Base-by-base conservation (phyloP, 1,140 invertebrate species). In the Drosophila kikkawai region DNA sequence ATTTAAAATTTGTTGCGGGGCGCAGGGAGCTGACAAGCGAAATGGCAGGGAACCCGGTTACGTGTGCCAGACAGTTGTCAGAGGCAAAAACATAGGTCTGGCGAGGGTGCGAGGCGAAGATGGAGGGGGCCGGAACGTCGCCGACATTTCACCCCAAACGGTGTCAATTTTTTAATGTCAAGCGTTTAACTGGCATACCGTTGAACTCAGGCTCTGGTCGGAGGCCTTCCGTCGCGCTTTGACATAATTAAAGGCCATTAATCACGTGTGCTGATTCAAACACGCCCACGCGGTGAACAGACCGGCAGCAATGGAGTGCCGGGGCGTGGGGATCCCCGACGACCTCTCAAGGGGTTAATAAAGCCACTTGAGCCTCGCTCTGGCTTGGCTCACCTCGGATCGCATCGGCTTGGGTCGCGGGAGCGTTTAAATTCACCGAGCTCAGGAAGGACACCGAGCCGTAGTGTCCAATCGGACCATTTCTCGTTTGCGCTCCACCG, bases 91-190 rank as follows among this genome's bases (percentile, higher is more conserved):
- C 77, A 58, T 73, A 55, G 44, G 26, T 67, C 70, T 41, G 64
- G 32, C 26, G 7, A 29, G 26, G 47, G n/a, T n/a, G 19, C 26
- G 19, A 17, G 22, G 17, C 13, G 26, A 19, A 42, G 45, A 57
- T 41, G 59, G 47, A 29, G 26, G 68, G 26, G 63, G 48, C 22
- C 47, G 44, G 58, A 76, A 68, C 73, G 82, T 76, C 79, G 84
- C 79, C 82, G 79, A 87, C 83, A 91, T 92, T 82, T 91, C 80
- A 88, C 82, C 85, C 86, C 79, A 75, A 88, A 91, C 83, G 83
- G 91, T 92, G 91, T 92, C 91, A 92, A 91, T 85, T 92, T 91
- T 92, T 91, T 91, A 90, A 90, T 91, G 85, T 91, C 85, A 90
- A 90, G 78, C 81, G 85, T 75, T 85, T 90, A 90, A 90, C 85